Conservation (phyloP, 2,888 invertebrate genomes). For the Nematopogon swammerdamellus region DNA sequence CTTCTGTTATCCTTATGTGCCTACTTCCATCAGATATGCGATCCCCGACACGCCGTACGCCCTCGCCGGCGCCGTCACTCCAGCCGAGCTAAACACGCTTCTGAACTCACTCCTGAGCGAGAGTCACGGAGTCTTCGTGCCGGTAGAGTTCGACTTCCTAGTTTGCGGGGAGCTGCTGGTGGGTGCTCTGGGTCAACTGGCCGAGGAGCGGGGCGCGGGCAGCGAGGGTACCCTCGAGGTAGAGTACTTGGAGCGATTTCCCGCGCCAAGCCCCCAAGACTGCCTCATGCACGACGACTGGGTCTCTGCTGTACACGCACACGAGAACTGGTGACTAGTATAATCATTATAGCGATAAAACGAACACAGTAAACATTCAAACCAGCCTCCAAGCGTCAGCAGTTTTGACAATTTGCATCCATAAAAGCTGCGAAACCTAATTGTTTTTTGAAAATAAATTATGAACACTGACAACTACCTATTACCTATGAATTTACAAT, state of each 20-base stretch:
- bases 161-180: conserved; percentile 80
- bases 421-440: no score
- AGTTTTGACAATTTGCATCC: no score
- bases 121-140: conserved; percentile 28
- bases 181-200: conserved; percentile 67
- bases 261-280: conserved; percentile 90
- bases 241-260: conserved; percentile 88
- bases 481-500: no score
- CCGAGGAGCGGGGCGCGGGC: conserved; percentile 71
- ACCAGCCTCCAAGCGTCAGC: no score
- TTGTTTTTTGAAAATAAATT: no score
- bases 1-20: no score
- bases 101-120: conserved; percentile 76
- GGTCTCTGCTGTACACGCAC: conserved; percentile 84
- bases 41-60: conserved; percentile 83
- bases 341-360: no score
- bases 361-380: no score
- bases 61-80: conserved; percentile 69
- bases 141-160: conserved; percentile 83
- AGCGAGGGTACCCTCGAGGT: conserved; percentile 84
- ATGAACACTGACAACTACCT: no score
- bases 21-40: conserved; percentile 87
- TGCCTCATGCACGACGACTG: conserved; percentile 95
- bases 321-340: conserved; percentile 72
- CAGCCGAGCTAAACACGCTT: conserved; percentile 70